Evolutionary conservation across 1,140 invertebrate genomes (phyloP), one percentile per base, ranked within the genome.

Genomic region (Mercenaria mercenaria): DNA sequence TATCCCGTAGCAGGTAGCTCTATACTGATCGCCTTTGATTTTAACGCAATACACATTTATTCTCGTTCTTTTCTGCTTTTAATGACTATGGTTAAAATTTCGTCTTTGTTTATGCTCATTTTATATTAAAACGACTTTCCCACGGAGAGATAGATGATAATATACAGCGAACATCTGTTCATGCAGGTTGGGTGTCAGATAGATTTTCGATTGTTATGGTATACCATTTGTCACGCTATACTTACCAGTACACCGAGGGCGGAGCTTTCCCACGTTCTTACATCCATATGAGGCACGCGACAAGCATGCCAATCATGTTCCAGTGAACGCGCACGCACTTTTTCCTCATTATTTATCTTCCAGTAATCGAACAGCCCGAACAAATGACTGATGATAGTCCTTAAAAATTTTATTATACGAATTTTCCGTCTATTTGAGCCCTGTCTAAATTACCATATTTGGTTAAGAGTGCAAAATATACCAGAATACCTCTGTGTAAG

Each of bases 141-240:
- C 67, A 72, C 67, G 67, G 34, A 20, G 1, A 72, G 67, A 72
- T 39, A 39, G 34, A 72, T 41, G 34, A 10, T 41, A 13, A n/a
- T 39, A 20, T 39, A 72, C 34, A 72, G 23, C 10, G 29, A 72
- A 72, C 67, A 72, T 72, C 67, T 72, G 67, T 72, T 72, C 67
- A 29, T 39, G 37, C 34, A 39, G 67, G 67, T 72, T 72, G 67
- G 34, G 37, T 72, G 67, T 72, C 67, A 72, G 67, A 72, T 72
- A 72, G 10, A 72, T 72, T 37, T 26, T 1, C 11, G 67, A 72
- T 72, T 72, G 67, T 72, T 34, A 72, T 41, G 67, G 11, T 72
- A 72, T 29, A 72, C 34, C 67, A 72, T 72, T 72, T 41, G 67
- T 72, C 67, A 72, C 67, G 67, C 34, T 72, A 72, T 72, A 72